Base-by-base conservation (phyloP, 2,113 vertebrate species). In the Gallinago undulata region DNA sequence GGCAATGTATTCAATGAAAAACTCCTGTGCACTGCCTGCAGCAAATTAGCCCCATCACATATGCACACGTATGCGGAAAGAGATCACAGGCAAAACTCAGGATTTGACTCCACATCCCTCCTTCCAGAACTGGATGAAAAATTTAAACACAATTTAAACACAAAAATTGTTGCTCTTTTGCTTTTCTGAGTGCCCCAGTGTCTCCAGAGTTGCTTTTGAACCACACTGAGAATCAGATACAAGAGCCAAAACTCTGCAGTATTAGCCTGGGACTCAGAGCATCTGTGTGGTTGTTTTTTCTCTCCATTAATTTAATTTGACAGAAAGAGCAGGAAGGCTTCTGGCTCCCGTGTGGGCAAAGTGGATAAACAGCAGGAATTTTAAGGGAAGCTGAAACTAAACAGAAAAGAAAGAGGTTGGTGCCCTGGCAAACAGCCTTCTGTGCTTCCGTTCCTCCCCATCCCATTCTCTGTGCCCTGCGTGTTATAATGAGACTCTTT, bases 301-400 rank as follows among this genome's bases (percentile, higher is more conserved):
- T 93, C 41, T 41, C 89, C 70, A 87, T 94, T 97, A 94, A 96
- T 96, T 97, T 96, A 94, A 96, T 95, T 94, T 93, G 94, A 96
- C 91, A 97, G 96, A 92, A 92, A 25, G 82, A 95, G 94, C 95
- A 96, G 77, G 86, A 94, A 96, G 83, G 88, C 86, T 94, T 82
- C 81, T 91, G 84, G 80, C 90, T 94, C 95, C 92, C 48, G 1
- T 69, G 95, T 89, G 95, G 87, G 89, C 84, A 95, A 96, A 96
- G 80, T 84, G 88, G 96, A 93, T 92, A 90, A 93, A 96, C 94
- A 94, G 90, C 74, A 95, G 86, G 92, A 95, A 87, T 96, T 90
- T 88, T 75, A 87, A 93, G 60, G 84, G 69, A 95, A 91, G 86
- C 69, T 84, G 83, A 84, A 95, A 75, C 28, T 35, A 59, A 93